Base-by-base conservation (phyloP, 2,888 invertebrate genomes). In the Bembecia ichneumoniformis region DNA sequence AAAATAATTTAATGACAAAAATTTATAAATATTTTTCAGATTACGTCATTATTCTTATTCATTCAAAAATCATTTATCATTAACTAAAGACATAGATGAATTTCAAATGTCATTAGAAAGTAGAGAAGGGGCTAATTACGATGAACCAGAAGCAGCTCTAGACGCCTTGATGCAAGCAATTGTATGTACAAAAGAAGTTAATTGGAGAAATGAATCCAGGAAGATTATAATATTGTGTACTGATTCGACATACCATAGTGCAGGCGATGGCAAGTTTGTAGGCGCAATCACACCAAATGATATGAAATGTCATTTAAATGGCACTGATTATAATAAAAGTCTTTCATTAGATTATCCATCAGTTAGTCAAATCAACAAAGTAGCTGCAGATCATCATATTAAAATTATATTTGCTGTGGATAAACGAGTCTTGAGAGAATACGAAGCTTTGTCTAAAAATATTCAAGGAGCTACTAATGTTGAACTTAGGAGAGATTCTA, bases 151-250 rank as follows among this genome's bases (percentile, higher is more conserved):
- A 79, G 95, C 95, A 14, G 94, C 95, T 3, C 90, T 97, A 47
- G 96, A 97, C 71, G 96, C 94, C 9, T 79, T 96, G 46, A 94
- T 97, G 92, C 96, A 96, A 78, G 93, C 91, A 0, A 92, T 96
- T 65, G 91, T 91, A 9, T 93, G 93, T 62, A 76, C 88, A 57
- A 60, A 90, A 1, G 79, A 90, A 58, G 91, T 96, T 56, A 92
- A 92, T 1, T 97, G 96, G 96, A 82, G 96, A 54, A 66, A 83
- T 0, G 83, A 90, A 28, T 92, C 94, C 0, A 83, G 94, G 52
- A 91, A 91, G 60, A 89, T 96, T 58, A 80, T 96, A 49, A 90
- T 96, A 1, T 89, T 94, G 60, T 93, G 93, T 4, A 94, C 94
- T 0, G 96, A 96, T 72, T 92, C 92, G 5, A 89, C 90, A 7